Percentiles rank a stretch among this genome's conserved stretches.
Evolutionary conservation across 2,888 invertebrate species (phyloP).

Genomic region (Rotaria socialis): DNA sequence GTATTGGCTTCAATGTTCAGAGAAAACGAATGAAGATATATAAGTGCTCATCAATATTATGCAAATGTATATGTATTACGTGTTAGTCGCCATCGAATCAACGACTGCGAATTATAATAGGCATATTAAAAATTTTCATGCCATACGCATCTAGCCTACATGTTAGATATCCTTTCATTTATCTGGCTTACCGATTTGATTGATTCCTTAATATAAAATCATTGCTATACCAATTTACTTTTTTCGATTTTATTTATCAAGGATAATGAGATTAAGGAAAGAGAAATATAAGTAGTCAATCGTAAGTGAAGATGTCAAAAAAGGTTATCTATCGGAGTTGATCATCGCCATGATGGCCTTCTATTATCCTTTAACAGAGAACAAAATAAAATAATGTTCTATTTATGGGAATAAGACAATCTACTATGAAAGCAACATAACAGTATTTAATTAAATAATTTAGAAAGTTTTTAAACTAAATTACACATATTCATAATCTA

Average conservation of each 20-base stretch:
- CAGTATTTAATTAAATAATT: background rate
- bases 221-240: background rate
- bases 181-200: conserved; percentile 6
- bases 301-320: background rate
- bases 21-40: background rate
- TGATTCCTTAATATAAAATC: background rate
- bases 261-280: background rate
- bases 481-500: background rate
- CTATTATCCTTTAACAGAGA: background rate
- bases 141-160: background rate
- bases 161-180: background rate
- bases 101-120: background rate
- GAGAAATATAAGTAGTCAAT: background rate
- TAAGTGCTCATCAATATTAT: conserved; percentile 19
- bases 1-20: background rate
- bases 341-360: background rate
- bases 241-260: background rate
- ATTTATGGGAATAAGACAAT: background rate
- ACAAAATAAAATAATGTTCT: background rate
- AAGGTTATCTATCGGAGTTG: background rate
- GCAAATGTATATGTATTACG: conserved; percentile 15
- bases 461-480: background rate
- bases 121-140: background rate
- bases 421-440: background rate
- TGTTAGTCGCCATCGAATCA: background rate